These are phyloP conservation scores for Cyanocitta stelleri DNA, from an alignment of 2,113 vertebrate genomes.

Conservation along the genomic window DNA sequence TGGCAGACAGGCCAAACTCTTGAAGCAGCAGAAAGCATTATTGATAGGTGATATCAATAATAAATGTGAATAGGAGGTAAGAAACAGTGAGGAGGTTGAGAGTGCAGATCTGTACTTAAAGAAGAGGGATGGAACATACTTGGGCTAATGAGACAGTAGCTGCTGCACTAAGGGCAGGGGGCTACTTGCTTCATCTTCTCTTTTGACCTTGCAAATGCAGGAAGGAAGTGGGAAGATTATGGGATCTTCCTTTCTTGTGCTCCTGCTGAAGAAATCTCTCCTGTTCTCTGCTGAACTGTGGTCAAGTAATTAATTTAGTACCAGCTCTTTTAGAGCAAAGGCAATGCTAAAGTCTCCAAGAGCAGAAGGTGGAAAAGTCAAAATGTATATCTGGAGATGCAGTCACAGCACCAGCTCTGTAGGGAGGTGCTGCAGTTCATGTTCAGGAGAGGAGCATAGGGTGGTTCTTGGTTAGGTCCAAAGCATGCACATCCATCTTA, in stretches of 20 bases:
- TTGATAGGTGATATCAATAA: constrained; percentile 43
- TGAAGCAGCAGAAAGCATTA: not conserved
- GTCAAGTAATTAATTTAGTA: not conserved
- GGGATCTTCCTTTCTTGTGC: not conserved
- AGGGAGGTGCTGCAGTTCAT: not conserved
- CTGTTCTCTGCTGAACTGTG: not conserved
- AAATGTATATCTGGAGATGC: not conserved
- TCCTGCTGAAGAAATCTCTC: not conserved
- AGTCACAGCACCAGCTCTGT: not conserved
- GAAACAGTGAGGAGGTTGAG: not conserved
- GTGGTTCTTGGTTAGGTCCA: not conserved
- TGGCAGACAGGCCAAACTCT: not conserved
- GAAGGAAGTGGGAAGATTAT: not conserved
- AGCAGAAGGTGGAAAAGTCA: not conserved
- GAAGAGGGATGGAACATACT: not conserved
- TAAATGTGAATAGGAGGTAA: not conserved
- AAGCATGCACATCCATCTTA: not conserved
- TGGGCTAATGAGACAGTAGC: not conserved
- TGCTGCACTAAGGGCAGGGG: not conserved
- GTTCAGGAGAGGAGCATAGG: not conserved
- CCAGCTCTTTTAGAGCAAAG: not conserved
- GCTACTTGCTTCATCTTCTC: not conserved
- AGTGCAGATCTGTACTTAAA: not conserved
- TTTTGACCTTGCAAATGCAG: not conserved
- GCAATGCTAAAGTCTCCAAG: not conserved